Conservation (phyloP, 1,140 invertebrate species). For the Thaumetopoea pityocampa region DNA sequence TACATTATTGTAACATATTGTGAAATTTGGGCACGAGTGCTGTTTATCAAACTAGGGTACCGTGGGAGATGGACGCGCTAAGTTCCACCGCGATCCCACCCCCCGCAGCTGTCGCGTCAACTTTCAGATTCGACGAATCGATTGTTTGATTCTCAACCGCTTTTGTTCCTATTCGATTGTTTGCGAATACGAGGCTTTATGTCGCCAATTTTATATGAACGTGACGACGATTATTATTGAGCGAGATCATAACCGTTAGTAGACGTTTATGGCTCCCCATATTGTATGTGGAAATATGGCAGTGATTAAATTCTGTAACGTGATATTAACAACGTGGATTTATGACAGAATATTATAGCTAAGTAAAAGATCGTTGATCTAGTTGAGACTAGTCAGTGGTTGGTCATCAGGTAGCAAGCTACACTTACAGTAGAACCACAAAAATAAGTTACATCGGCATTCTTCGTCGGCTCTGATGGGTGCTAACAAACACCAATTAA, state of each 20-base stretch:
- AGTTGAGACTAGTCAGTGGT: no score
- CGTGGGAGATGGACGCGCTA: conserved; percentile 51
- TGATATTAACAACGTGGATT: conserved; percentile 3
- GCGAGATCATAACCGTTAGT: conserved; percentile 20
- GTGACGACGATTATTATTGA: conserved; percentile 32
- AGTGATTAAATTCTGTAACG: conserved; percentile 6
- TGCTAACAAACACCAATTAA: no score
- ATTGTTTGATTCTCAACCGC: conserved; percentile 55
- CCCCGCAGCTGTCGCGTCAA: conserved; percentile 59
- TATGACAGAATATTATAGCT: neutral
- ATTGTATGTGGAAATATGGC: conserved; percentile 10
- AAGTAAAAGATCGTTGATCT: no score
- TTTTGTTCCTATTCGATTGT: conserved; percentile 56
- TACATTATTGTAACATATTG: conserved; percentile 13
- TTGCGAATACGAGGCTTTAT: conserved; percentile 31
- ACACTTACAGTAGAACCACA: no score
- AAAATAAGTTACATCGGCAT: no score
- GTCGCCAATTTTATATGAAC: conserved; percentile 22
- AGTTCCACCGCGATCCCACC: conserved; percentile 29
- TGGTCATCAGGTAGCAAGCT: no score
- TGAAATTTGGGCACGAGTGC: conserved; percentile 19
- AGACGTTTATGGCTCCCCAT: conserved; percentile 20
- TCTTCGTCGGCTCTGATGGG: no score
- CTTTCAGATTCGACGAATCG: conserved; percentile 46
- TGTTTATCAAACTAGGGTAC: conserved; percentile 30